Evolutionary conservation across 2,797 vertebrate genomes (phyloP), one percentile per base, ranked within the genome.

Genomic region (Oryzias dopingdopingensis): DNA sequence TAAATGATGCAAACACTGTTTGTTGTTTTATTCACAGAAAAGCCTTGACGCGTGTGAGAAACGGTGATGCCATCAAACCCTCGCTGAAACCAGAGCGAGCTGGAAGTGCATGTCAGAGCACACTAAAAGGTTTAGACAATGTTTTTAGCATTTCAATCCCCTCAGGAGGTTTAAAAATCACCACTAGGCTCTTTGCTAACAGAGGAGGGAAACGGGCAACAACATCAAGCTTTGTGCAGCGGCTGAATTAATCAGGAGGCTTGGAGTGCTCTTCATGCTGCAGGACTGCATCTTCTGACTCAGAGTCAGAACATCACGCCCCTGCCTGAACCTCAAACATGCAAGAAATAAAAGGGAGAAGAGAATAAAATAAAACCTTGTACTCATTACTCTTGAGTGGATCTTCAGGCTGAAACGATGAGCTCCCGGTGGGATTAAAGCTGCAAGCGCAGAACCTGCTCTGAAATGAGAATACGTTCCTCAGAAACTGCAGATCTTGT

Each of bases 171-270:
- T 69, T 64, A 63, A 46, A 73, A 69, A 81, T 68, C 72, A 67
- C 42, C 55, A 40, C 44, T 42, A 49, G 69, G 65, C 67, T 60
- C 68, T 71, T 41, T 67, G 68, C 60, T 29, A 64, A 68, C 70
- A 64, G 59, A 42, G 57, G 59, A 49, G 50, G 71, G 52, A 66
- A 65, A 71, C 49, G 59, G 74, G 56, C 3, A 22, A 44, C 47
- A 47, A 52, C 74, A 58, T 82, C 67, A 54, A 73, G 74, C 66
- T 64, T 71, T 65, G 13, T 80, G 58, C 74, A 77, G 76, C 59
- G 59, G 56, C 62, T 81, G 70, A 83, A 83, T 83, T 84, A 86
- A 86, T 86, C 70, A 81, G 70, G 55, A 83, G 67, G 23, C 61
- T 52, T 40, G 57, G 60, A 77, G 73, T 15, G 29, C 74, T 77